Base-by-base conservation (phyloP, 2,797 vertebrate species). In the Pseudomugil gertrudae region DNA sequence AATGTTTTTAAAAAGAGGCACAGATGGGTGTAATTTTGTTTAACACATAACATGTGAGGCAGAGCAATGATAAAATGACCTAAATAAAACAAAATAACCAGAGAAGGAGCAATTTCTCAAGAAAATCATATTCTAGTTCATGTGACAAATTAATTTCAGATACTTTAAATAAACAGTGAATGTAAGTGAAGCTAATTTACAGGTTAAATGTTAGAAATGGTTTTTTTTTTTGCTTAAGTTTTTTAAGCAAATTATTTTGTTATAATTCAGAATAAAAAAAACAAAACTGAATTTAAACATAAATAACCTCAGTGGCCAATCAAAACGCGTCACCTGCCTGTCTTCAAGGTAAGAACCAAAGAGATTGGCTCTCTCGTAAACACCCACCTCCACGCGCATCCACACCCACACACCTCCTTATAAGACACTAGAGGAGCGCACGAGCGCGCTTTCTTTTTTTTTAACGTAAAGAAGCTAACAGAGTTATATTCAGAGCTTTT, bases 381-480 rank as follows among this genome's bases (percentile, higher is more conserved):
- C 45, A 5, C 69, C 54, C 72, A 62, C 56, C 60, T 26, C 0
- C 29, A 0, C 1, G 21, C 14, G 3, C 4, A 57, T 2, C 48
- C 79, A 70, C 86, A 53, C 80, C 73, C 77, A 67, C 75, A 47
- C 66, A 54, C 27, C 0, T 59, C 65, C 14, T 17, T 85, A 86
- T 66, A 87, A 83, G 38, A 47, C 45, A 7, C 4, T 1, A 8
- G 0, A 11, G 0, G 1, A 0, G 9, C 26, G n/a, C 13, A 10
- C 3, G 3, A 7, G 50, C 30, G 13, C 14, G 10, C 19, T 3
- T 0, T 4, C 19, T 52, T 24, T 4, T 4, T 21, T 52, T 24
- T 4, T 29, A 52, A 52, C 50, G 29, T 21, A 8, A 10, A 27
- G n/a, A 11, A 0, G 3, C 0, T 0, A 1, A 0, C 1, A 4